These are phyloP conservation scores for Conus canariensis DNA, from an alignment of 2,888 invertebrate species.

Conservation along the genomic window DNA sequence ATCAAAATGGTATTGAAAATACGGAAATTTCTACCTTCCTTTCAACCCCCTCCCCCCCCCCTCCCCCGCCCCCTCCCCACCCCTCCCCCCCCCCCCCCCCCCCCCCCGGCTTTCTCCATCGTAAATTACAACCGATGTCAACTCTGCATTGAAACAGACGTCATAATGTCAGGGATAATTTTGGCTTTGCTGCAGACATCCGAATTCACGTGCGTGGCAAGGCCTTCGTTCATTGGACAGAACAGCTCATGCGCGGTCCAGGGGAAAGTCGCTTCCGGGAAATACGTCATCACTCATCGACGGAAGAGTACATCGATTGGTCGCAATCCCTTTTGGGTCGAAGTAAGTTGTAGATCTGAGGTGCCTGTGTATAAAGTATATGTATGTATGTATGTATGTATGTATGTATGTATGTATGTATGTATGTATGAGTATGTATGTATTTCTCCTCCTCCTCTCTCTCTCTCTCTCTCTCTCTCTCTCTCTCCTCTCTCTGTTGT, in stretches of 20 bases:
- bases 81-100: too few relatives aligned
- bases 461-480: slow-evolving; percentile 7
- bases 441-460: background rate
- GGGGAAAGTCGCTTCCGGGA: slow-evolving; percentile 67
- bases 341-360: slow-evolving; percentile 46
- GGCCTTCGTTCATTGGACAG: slow-evolving; percentile 74
- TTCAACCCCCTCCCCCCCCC: too few relatives aligned
- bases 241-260: slow-evolving; percentile 67
- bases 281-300: slow-evolving; percentile 66
- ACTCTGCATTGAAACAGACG: too few relatives aligned
- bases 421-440: background rate
- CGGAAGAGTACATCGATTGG: slow-evolving; percentile 68
- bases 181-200: slow-evolving; percentile 60
- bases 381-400: background rate
- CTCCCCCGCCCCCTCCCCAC: too few relatives aligned
- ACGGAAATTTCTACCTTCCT: too few relatives aligned
- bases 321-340: slow-evolving; percentile 58
- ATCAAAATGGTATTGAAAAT: too few relatives aligned
- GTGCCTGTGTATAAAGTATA: background rate
- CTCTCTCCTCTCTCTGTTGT: too few relatives aligned
- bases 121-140: too few relatives aligned
- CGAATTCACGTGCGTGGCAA: slow-evolving; percentile 63
- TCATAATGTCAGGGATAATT: too few relatives aligned
- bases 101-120: too few relatives aligned
- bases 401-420: background rate